A percentile compares a stretch with the other conserved stretches of the same genome.
Evolutionary conservation across 2,797 vertebrate species (phyloP).

Genomic region (Chelon labrosus): DNA sequence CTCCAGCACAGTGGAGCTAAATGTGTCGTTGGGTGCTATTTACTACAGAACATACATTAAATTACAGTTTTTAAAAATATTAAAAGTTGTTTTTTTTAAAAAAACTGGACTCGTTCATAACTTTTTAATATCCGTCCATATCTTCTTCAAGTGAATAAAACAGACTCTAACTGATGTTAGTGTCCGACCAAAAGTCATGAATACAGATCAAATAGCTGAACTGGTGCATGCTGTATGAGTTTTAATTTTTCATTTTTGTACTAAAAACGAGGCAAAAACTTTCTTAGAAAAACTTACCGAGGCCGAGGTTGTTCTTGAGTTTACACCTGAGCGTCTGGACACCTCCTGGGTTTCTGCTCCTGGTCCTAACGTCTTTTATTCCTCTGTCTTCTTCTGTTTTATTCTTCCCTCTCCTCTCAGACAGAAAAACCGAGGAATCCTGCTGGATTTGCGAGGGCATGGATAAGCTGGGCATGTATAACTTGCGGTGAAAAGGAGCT

Average conservation of each 20-base stretch:
- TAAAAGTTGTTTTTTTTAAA: not conserved
- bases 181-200: no score
- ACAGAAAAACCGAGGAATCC: constrained; percentile 42
- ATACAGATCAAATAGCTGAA: no score
- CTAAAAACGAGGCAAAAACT: no score
- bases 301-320: constrained; percentile 40
- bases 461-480: constrained; percentile 58
- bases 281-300: constrained; percentile 61
- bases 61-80: no score
- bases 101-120: no score
- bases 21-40: not conserved
- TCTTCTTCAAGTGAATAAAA: no score
- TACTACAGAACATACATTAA: not conserved
- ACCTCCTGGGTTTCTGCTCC: constrained; percentile 32
- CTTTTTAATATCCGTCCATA: no score
- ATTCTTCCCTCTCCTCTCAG: constrained; percentile 25
- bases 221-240: no score
- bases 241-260: no score
- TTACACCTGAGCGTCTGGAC: constrained; percentile 45
- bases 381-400: constrained; percentile 44
- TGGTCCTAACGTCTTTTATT: not conserved
- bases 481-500: constrained; percentile 48
- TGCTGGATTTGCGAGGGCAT: constrained; percentile 55
- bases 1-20: no score
- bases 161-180: no score